These are phyloP conservation scores for Solen grandis DNA, from an alignment of 1,140 invertebrate genomes.

Conservation along the genomic window DNA sequence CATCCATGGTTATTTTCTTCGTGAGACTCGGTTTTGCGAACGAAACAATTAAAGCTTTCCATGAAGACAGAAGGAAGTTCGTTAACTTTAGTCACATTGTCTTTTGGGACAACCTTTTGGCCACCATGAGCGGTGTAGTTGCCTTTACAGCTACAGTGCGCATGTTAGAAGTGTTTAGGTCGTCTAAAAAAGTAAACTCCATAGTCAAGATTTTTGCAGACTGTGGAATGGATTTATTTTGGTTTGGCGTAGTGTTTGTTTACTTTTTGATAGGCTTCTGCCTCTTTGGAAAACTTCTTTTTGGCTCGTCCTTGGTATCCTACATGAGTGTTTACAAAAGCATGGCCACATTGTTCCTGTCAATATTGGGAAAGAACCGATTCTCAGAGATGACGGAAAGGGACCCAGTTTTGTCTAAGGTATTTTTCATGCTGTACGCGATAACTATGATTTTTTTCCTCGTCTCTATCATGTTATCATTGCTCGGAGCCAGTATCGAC, in stretches of 20 bases:
- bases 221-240: constrained; percentile 8
- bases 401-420: constrained; percentile 84
- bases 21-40: constrained; percentile 40
- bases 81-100: constrained; percentile 55
- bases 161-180: constrained; percentile 45
- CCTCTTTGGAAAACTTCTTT: constrained; percentile 22
- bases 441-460: constrained; percentile 90
- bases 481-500: constrained; percentile 82
- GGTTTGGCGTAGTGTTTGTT: constrained; percentile 21
- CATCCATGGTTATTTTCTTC: constrained; percentile 49
- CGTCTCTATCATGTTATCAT: constrained; percentile 90
- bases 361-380: constrained; percentile 89
- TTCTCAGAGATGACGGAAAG: constrained; percentile 86
- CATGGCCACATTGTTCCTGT: constrained; percentile 85
- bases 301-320: background rate
- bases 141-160: constrained; percentile 42
- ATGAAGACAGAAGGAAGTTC: constrained; percentile 52
- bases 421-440: constrained; percentile 88
- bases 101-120: constrained; percentile 72
- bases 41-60: constrained; percentile 30
- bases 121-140: constrained; percentile 62
- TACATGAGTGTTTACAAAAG: constrained; percentile 13
- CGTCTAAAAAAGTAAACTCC: constrained; percentile 34
- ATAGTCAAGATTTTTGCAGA: constrained; percentile 1
- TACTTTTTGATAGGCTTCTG: background rate